Base-by-base conservation (phyloP, 2,888 invertebrate genomes). In the Ichneumoninae sp. region DNA sequence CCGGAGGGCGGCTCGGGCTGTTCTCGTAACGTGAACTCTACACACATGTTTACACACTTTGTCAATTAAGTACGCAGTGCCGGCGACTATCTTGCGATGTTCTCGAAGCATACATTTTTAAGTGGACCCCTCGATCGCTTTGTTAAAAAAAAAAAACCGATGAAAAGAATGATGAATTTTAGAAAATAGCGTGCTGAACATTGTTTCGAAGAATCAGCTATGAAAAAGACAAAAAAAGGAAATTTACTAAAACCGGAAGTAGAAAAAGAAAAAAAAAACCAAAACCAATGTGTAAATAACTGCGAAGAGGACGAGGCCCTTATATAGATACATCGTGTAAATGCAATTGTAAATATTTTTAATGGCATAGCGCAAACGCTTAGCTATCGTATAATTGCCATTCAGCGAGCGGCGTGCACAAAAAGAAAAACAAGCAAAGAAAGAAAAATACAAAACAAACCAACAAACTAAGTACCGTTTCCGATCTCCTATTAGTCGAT, bases 391-490 rank as follows among this genome's bases (percentile, higher is more conserved):
- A 81, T 57, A 88, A 88, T 89, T 88, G 88, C 88, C 88, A 90
- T 90, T 89, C 88, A 85, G 89, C 88, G 83, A 88, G 88, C 89
- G 89, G 87, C 86, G 86, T 89, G 91, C 91, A 91, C 91, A 92
- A 91, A 91, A 88, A 54, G n/a, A 60, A 65, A 68, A 50, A 69
- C 47, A 33, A 57, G 52, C 36, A 52, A 70, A 50, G 54, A 63
- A 70, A 63, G 65, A 60, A 63, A 50, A 70, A 16, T 10, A 22
- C 54, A 76, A 65, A 52, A 69, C 44, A 44, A 70, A 73, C 33
- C n/a, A 70, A 77, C n/a, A 76, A 65, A 63, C 50, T 47, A 76
- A 80, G 69, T 85, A 82, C 75, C 77, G 70, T 69, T 85, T 84
- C 69, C 81, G 68, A 86, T 86, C 74, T 84, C 81, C 63, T 73